A percentile compares a stretch with the other conserved stretches of the same genome.
Evolutionary conservation across 2,113 vertebrate species (phyloP).

Genomic region (Cyprinodon brontotheroides): DNA sequence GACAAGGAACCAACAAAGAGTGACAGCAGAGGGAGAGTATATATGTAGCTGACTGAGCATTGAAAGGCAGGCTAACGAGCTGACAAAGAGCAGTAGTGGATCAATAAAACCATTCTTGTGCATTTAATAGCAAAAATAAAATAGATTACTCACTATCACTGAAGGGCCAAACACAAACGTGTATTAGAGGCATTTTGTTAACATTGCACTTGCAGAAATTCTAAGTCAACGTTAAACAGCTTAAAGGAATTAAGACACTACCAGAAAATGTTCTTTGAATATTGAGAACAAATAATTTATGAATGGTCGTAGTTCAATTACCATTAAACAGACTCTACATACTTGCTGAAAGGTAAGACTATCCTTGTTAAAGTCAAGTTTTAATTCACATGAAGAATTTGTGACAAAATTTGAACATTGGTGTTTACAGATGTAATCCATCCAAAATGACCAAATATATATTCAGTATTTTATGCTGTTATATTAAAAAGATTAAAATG

Average conservation of each 20-base stretch:
- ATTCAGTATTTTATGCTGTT: background rate
- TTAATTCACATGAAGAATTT: too few species aligned
- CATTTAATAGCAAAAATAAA: constrained; percentile 4
- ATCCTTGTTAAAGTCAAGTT: background rate
- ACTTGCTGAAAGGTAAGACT: background rate
- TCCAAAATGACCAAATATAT: background rate
- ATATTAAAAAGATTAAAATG: too few species aligned
- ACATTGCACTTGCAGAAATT: background rate
- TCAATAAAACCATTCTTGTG: background rate
- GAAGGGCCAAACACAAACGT: background rate
- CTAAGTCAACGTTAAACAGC: background rate
- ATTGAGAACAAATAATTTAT: background rate
- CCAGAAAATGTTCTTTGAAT: background rate
- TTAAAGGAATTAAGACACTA: background rate
- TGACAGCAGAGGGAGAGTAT: too few species aligned
- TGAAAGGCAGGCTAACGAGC: too few species aligned
- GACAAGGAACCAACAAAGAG: too few species aligned
- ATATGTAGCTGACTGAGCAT: too few species aligned
- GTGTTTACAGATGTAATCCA: background rate
- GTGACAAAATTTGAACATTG: background rate
- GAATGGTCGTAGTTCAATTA: background rate
- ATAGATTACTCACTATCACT: background rate
- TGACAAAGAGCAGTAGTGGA: too few species aligned
- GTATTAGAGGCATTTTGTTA: background rate
- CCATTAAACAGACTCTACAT: background rate